phyloP scores from a whole-genome alignment of 2,797 vertebrate species.

The Lacerta bilineata region DNA sequence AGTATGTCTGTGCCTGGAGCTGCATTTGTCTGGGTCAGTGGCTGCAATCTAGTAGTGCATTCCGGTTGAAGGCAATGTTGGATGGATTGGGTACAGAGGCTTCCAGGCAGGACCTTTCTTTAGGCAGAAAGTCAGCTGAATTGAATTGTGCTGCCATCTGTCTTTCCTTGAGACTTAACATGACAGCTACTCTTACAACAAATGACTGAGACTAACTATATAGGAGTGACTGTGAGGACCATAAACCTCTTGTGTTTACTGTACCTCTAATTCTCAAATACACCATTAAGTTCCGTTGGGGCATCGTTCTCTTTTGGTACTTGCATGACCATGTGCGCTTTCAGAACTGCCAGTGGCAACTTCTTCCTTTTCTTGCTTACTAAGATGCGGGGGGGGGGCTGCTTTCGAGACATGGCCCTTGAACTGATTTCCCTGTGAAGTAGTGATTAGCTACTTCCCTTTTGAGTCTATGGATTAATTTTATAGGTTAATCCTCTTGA shows the following conservation, averaged over 20 bases:
- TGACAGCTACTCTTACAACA: not conserved
- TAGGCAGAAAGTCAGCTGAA: not conserved
- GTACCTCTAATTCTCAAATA: not conserved
- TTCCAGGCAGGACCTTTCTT: not conserved
- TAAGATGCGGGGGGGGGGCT: not conserved
- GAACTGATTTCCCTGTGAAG: not conserved
- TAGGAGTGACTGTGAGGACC: not conserved
- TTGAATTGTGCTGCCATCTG: not conserved
- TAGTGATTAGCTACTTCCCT: not conserved
- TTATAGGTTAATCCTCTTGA: conserved; percentile 21
- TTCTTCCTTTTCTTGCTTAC: not conserved
- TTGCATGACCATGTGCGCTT: no score
- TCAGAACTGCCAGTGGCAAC: not conserved
- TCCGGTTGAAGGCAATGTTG: not conserved
- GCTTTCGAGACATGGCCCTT: not conserved
- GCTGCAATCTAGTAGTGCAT: not conserved
- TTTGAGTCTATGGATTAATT: not conserved
- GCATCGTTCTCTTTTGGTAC: not conserved
- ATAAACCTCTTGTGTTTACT: not conserved
- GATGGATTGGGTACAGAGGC: not conserved
- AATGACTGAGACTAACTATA: not conserved
- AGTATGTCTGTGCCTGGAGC: not conserved
- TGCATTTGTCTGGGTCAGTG: not conserved
- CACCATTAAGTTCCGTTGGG: not conserved
- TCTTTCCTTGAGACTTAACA: not conserved